These are phyloP conservation scores for Smithornis capensis DNA, from an alignment of 2,113 vertebrate genomes.

Conservation along the genomic window DNA sequence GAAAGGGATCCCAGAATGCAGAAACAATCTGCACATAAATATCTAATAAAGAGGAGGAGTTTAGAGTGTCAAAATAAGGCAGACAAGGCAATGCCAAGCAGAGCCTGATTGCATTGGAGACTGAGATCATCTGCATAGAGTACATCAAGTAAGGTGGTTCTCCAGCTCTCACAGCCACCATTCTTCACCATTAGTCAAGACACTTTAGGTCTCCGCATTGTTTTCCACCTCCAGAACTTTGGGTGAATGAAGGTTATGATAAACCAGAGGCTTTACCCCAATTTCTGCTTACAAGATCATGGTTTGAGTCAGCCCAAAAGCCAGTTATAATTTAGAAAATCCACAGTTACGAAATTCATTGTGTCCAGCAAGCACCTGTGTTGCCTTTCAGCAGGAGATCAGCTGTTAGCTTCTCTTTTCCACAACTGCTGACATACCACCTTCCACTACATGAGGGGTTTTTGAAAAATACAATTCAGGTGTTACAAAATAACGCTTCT, in stretches of 20 bases:
- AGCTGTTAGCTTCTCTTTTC: background rate
- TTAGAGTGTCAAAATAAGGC: background rate
- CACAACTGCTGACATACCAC: background rate
- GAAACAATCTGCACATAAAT: background rate
- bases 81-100: background rate
- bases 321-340: background rate
- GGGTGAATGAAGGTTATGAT: background rate
- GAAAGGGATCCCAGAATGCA: background rate
- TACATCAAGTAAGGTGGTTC: background rate
- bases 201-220: background rate
- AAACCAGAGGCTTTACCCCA: background rate
- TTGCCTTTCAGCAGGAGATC: background rate
- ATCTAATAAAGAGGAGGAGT: background rate
- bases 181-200: background rate
- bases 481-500: background rate
- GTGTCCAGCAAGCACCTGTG: background rate
- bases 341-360: background rate
- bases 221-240: background rate
- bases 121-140: background rate
- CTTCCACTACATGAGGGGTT: background rate
- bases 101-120: background rate
- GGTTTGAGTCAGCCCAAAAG: background rate
- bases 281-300: background rate
- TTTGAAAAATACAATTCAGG: background rate
- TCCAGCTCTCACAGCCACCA: background rate